Evolutionary conservation across 2,797 vertebrate genomes (phyloP), one percentile per base, ranked within the genome.

Genomic region (Halcyon chelicuti): DNA sequence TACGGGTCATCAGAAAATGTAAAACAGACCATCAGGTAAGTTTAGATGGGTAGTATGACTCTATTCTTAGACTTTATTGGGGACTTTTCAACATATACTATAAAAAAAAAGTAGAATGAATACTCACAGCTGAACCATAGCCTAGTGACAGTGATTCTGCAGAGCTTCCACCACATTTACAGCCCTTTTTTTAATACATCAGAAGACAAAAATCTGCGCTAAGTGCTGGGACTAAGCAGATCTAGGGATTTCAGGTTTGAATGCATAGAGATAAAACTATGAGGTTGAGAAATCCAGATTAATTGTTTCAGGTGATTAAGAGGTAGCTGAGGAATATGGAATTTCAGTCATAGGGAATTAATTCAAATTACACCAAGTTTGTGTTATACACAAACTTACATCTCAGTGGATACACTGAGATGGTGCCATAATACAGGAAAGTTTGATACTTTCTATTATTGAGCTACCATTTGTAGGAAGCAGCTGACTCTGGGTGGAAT

Each of bases 41-140:
- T 15, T 17, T 9, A 5, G 39, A 1, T 0, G 37, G 19, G 0
- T 1, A 1, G 5, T 0, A 7, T 3, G 8, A 11, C 2, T 6
- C 20, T 8, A 7, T 6, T 6, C 70, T 0, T 33, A 9, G 40
- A 14, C 12, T 15, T 18, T 3, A 33, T 0, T 1, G 14, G 7
- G 10, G n/a, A 3, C 22, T 72, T 62, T 42, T 12, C 3, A 37
- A 37, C 19, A 12, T 2, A 4, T 2, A 1, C 11, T 2, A 2
- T 5, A 46, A 46, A 12, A 40, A 66, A 76, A 65, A 44, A 10
- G 52, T 1, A 11, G 14, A 31, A 21, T 3, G 12, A 78, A 55
- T 4, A 0, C 12, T 46, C 14, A 5, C 4, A 7, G 54, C 22
- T 13, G 66, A 61, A 39, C 35, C 22, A 7, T 1, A 33, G 19